Conservation (phyloP, 1,140 invertebrate species). For the Drosophila funebris region DNA sequence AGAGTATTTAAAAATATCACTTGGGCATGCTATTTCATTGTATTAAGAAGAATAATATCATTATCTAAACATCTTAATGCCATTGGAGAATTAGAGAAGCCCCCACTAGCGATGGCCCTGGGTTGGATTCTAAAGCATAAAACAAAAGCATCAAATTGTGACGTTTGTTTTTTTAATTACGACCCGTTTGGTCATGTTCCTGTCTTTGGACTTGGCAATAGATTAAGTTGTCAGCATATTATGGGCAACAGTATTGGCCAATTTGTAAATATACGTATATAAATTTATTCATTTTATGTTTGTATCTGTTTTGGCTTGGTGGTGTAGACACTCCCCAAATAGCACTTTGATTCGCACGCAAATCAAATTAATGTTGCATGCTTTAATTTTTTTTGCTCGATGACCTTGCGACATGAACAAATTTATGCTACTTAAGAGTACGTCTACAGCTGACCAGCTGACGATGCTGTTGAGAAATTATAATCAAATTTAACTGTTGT, state of each 20-base stretch:
- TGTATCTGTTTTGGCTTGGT: neutral
- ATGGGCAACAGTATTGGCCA: conserved; percentile 57
- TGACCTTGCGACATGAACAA: conserved; percentile 74
- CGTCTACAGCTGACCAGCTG: conserved; percentile 14
- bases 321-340: conserved; percentile 34
- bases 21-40: neutral
- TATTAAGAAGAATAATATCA: neutral
- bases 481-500: conserved; percentile 82
- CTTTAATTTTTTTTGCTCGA: conserved; percentile 63
- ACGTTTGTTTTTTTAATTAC: conserved; percentile 76
- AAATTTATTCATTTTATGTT: neutral
- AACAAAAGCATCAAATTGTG: conserved; percentile 54
- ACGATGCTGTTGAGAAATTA: conserved; percentile 50
- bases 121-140: conserved; percentile 13
- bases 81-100: neutral
- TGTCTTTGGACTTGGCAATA: conserved; percentile 49
- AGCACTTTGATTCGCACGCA: conserved; percentile 66
- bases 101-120: conserved; percentile 23
- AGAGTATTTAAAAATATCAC: neutral
- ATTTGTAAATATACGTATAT: conserved; percentile 48
- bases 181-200: conserved; percentile 65
- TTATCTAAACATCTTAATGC: neutral
- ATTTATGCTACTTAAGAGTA: conserved; percentile 51
- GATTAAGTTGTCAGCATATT: conserved; percentile 73
- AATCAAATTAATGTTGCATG: conserved; percentile 81